phyloP scores from a whole-genome alignment of 2,888 invertebrate species.

The Timema podura region DNA sequence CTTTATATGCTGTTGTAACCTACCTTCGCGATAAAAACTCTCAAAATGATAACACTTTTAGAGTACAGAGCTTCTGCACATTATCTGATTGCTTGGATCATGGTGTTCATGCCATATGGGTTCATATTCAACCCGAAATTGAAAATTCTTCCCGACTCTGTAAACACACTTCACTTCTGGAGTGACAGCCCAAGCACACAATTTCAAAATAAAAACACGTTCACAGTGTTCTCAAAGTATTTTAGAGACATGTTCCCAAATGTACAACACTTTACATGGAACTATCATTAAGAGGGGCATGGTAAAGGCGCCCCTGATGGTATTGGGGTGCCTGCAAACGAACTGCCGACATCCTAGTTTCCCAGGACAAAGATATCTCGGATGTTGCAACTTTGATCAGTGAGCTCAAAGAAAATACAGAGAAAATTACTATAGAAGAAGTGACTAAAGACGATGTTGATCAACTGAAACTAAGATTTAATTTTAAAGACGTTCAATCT shows the following conservation, averaged over 20 bases:
- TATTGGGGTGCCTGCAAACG: slow-evolving; percentile 17
- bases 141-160: neutral
- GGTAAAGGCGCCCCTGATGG: slow-evolving; percentile 24
- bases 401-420: neutral
- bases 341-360: slow-evolving; percentile 19
- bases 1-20: neutral
- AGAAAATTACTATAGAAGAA: neutral
- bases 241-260: slow-evolving; percentile 13
- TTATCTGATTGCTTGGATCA: neutral
- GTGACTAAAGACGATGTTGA: neutral
- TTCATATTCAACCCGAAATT: too few relatives aligned
- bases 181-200: slow-evolving; percentile 18
- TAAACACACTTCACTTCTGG: slow-evolving; percentile 14
- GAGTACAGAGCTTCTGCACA: neutral
- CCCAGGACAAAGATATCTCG: slow-evolving; percentile 17
- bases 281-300: slow-evolving; percentile 21
- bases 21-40: too few relatives aligned
- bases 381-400: slow-evolving; percentile 18
- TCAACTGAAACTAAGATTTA: neutral
- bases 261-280: slow-evolving; percentile 13
- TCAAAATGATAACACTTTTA: too few relatives aligned
- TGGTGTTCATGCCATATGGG: too few relatives aligned
- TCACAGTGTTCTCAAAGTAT: slow-evolving; percentile 13
- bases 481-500: neutral
- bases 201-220: slow-evolving; percentile 20